These are phyloP conservation scores for Lepus europaeus DNA, from an alignment of 2,113 vertebrate species.

Conservation along the genomic window DNA sequence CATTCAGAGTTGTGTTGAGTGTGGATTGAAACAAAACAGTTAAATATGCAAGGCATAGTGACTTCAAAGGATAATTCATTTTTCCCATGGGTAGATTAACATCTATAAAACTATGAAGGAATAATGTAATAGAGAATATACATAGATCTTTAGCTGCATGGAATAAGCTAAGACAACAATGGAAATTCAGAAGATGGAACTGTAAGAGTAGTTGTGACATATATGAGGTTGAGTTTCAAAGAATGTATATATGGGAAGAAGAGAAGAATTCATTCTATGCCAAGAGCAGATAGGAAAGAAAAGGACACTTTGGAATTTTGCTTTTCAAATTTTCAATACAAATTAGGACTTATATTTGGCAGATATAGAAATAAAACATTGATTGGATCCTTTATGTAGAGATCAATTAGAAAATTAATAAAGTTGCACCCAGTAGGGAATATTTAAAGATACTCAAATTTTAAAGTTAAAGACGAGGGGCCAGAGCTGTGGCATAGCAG, in stretches of 20 bases:
- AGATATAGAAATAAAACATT: neutral
- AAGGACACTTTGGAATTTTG: neutral
- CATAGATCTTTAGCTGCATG: neutral
- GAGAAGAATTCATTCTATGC: neutral
- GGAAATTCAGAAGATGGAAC: neutral
- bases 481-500: no score
- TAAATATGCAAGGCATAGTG: neutral
- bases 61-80: neutral
- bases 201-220: neutral
- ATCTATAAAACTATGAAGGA: neutral
- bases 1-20: neutral
- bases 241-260: neutral
- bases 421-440: neutral
- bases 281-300: neutral
- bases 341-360: neutral
- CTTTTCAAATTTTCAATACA: slow-evolving; percentile 1
- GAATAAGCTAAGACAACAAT: neutral
- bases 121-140: neutral
- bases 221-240: neutral
- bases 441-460: neutral
- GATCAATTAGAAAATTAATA: slow-evolving; percentile 29
- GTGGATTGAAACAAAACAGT: neutral
- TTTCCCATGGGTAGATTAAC: neutral
- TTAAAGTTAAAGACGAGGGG: slow-evolving; percentile 19
- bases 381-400: neutral